Percentiles rank a stretch among this genome's conserved stretches.
Conservation (phyloP, 2,888 invertebrate genomes). For the Cheilosia impressa region DNA sequence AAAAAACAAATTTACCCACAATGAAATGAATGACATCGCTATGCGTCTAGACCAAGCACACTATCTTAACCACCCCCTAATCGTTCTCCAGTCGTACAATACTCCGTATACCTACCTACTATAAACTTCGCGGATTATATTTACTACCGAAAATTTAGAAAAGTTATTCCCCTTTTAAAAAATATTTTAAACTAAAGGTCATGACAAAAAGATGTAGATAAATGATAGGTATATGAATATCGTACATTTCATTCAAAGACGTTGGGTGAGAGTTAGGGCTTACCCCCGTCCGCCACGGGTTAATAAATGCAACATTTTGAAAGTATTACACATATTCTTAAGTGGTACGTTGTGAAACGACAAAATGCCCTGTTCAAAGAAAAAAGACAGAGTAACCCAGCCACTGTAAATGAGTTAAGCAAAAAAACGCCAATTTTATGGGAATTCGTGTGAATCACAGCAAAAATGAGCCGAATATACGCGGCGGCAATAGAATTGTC, state of each 20-base stretch:
- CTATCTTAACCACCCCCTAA: constrained; percentile 24
- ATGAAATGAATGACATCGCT: constrained; percentile 15
- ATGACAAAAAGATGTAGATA: constrained; percentile 27
- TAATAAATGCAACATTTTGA: constrained; percentile 59
- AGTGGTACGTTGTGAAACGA: background rate
- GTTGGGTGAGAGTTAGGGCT: too few species aligned
- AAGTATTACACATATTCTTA: constrained; percentile 42
- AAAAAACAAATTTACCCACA: background rate
- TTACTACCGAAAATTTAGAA: background rate
- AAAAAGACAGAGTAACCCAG: background rate
- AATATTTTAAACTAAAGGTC: constrained; percentile 45
- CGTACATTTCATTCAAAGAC: too few species aligned
- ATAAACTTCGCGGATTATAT: constrained; percentile 25
- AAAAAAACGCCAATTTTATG: constrained; percentile 47
- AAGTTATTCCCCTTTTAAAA: background rate
- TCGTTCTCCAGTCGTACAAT: background rate
- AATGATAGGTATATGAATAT: too few species aligned
- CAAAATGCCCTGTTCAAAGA: constrained; percentile 2
- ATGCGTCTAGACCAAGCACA: constrained; percentile 54
- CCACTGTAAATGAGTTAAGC: constrained; percentile 14
- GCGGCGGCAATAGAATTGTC: constrained; percentile 50
- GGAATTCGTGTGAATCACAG: constrained; percentile 68
- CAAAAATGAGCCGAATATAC: constrained; percentile 57
- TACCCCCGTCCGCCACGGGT: too few species aligned
- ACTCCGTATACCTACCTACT: background rate